phyloP scores from a whole-genome alignment of 2,113 vertebrate genomes.

The Bucco capensis region DNA sequence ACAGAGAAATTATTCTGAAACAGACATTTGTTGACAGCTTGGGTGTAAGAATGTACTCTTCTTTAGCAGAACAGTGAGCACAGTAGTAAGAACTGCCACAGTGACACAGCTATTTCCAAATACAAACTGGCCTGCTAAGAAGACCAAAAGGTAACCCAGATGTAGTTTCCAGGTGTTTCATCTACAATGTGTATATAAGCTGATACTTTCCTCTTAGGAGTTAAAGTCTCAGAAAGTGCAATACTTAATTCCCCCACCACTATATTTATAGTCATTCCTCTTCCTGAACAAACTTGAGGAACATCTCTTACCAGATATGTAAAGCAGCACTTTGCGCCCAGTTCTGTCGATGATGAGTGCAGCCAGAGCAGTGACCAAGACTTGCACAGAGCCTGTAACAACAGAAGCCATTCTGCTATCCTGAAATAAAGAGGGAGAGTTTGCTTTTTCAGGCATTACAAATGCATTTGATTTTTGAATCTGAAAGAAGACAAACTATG shows the following conservation, averaged over 20 bases:
- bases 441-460: background rate
- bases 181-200: background rate
- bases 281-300: background rate
- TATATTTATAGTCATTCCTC: background rate
- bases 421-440: constrained; percentile 63
- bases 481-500: background rate
- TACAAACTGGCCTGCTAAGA: background rate
- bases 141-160: background rate
- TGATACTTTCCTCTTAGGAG: background rate
- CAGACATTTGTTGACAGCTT: background rate
- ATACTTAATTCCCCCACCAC: background rate
- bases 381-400: constrained; percentile 83
- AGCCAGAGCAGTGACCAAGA: constrained; percentile 84
- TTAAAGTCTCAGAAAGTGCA: background rate
- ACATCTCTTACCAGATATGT: constrained; percentile 80
- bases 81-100: background rate
- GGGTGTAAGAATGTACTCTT: background rate
- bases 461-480: background rate
- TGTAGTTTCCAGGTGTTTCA: background rate
- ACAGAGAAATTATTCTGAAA: background rate
- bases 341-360: constrained; percentile 88
- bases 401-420: constrained; percentile 84
- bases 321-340: constrained; percentile 85
- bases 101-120: background rate
- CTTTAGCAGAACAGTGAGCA: background rate